phyloP scores from a whole-genome alignment of 2,888 invertebrate genomes.

The Meandrusa payeni region DNA sequence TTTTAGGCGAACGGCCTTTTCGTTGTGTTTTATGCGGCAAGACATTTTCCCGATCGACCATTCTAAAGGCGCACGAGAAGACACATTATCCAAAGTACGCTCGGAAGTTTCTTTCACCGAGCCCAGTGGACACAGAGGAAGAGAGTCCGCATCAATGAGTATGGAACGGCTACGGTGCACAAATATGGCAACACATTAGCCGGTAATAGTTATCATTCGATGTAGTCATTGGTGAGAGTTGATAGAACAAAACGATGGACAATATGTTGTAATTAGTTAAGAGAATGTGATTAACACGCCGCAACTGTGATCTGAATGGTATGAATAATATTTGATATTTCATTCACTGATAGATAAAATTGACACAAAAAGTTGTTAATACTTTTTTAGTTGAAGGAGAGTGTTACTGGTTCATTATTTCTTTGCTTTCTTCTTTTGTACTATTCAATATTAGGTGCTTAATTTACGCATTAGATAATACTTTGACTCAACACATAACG shows the following conservation, averaged over 20 bases:
- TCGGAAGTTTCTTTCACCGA: conserved; percentile 93
- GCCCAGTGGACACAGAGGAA: conserved; percentile 91
- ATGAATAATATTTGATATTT: conserved; percentile 81
- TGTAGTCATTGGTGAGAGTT: conserved; percentile 62
- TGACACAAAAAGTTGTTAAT: conserved; percentile 69
- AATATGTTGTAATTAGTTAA: conserved; percentile 78
- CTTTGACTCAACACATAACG: conserved; percentile 51
- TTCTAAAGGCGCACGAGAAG: conserved; percentile 95
- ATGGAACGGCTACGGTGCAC: conserved; percentile 42
- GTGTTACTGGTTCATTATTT: conserved; percentile 45
- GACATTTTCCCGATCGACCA: conserved; percentile 94
- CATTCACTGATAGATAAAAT: conserved; percentile 79
- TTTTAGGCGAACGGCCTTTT: conserved; percentile 91
- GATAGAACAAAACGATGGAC: conserved; percentile 74
- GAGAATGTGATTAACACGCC: conserved; percentile 81
- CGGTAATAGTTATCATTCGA: conserved; percentile 48
- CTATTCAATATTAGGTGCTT: conserved; percentile 69
- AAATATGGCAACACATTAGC: conserved; percentile 50
- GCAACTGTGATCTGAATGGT: conserved; percentile 82
- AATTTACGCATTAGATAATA: conserved; percentile 63
- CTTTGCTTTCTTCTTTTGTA: conserved; percentile 46
- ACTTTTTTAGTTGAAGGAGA: conserved; percentile 51
- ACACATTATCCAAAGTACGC: conserved; percentile 96
- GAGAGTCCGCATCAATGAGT: conserved; percentile 87
- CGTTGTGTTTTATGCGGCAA: conserved; percentile 94